Base-by-base conservation (phyloP, 1,140 invertebrate species). In the Drosophila kanapiae region DNA sequence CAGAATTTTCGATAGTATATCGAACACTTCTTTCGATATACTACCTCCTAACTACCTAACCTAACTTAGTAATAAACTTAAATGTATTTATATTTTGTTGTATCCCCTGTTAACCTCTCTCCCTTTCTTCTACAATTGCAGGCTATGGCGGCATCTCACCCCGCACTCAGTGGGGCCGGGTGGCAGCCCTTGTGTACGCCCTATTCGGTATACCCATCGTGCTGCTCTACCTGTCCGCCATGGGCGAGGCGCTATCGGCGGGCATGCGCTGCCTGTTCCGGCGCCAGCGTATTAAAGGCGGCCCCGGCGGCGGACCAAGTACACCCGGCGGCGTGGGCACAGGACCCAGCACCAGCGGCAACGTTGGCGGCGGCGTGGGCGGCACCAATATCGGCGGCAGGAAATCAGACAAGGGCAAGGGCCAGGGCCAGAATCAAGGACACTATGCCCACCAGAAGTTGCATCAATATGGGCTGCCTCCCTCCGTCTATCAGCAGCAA, bases 61-160 rank as follows among this genome's bases (percentile, higher is more conserved):
- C 23, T 2, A 23, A 23, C 23, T 23, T 23, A 23, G 3, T 23
- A 23, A 23, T 23, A 23, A 2, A 23, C 3, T 23, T 23, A 23
- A 23, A 23, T 2, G 1, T 23, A 3, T 3, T 23, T 23, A 23
- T 23, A 23, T 23, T 23, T 23, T 23, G 23, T 23, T 23, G 23
- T 23, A 23, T 23, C 23, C 23, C 23, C 23, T 23, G 1, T 3
- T 23, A 23, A 23, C 23, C 23, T n/a, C 23, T 3, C 23, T 23
- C 23, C 23, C 23, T 2, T 23, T 23, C 5, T 40, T 3, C 1
- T 13, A 2, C 6, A 38, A 3, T 93, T 94, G 5, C 95, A 99
- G 98, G 98, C 61, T 98, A 98, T 90, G 98, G 98, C 35, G 97
- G 97, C 90, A 96, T 98, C 49, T 96, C 97, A 9, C 98, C 98